Evolutionary conservation across 2,113 vertebrate species (phyloP).

Genomic region (Saccopteryx bilineata): DNA sequence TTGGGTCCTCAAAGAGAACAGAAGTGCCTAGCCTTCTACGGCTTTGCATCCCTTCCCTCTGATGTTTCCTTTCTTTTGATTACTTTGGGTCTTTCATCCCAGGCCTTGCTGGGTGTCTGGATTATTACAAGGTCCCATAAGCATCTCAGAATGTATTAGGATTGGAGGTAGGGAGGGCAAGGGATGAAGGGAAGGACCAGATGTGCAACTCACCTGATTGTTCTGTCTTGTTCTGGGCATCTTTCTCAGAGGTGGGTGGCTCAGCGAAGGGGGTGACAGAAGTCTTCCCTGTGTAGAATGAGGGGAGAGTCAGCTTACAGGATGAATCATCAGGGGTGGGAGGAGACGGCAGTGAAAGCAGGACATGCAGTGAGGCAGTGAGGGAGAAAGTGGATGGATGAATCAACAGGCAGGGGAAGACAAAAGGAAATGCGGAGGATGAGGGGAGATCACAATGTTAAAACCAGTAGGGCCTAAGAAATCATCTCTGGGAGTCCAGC

Average conservation of each 20-base stretch:
- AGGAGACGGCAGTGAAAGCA: slow-evolving; percentile 52
- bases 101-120: not conserved
- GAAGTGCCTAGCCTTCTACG: not conserved
- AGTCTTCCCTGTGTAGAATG: slow-evolving; percentile 75
- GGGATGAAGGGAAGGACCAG: not conserved
- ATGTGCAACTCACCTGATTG: slow-evolving; percentile 76
- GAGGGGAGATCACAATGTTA: not conserved
- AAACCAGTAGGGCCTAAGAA: slow-evolving; percentile 8
- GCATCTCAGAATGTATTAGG: not conserved
- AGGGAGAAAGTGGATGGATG: not conserved
- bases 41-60: not conserved
- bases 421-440: not conserved
- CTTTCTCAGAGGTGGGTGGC: slow-evolving; percentile 68
- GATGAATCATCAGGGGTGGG: not conserved
- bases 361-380: slow-evolving; percentile 16
- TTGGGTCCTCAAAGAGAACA: not conserved
- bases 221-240: slow-evolving; percentile 76
- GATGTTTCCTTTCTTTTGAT: not conserved
- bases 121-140: not conserved
- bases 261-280: slow-evolving; percentile 52
- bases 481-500: not conserved
- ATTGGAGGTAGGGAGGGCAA: not conserved
- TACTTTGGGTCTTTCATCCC: not conserved
- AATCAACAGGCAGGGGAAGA: not conserved
- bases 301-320: slow-evolving; percentile 19